A percentile compares a stretch with the other conserved stretches of the same genome.
Evolutionary conservation across 1,140 invertebrate species (phyloP).

Genomic region (Aphaenogaster floridana): DNA sequence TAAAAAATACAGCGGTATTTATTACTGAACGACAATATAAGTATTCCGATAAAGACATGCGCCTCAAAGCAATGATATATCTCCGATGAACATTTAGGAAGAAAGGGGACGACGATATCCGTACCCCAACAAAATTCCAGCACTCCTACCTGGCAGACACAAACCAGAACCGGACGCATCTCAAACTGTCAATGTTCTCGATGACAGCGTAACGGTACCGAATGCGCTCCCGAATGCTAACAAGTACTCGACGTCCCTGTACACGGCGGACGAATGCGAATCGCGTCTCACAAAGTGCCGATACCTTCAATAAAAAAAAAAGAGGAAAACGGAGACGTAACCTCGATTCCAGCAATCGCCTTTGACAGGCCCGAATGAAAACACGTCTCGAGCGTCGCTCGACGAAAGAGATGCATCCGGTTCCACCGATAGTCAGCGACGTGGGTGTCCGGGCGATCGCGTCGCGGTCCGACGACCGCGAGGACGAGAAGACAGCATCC

Average conservation of each 20-base stretch:
- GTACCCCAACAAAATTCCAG: not conserved
- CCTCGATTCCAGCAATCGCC: not conserved
- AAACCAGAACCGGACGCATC: not conserved
- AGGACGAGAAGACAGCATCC: not conserved
- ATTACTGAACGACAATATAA: not conserved
- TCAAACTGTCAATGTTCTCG: not conserved
- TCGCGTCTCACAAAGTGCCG: not conserved
- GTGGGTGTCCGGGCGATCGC: not conserved
- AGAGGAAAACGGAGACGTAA: not conserved
- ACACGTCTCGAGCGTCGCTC: not conserved
- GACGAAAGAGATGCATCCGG: not conserved
- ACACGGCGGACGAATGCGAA: not conserved
- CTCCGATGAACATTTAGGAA: not conserved
- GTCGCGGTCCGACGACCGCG: not conserved
- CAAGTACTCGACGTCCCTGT: not conserved
- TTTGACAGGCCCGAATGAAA: not conserved
- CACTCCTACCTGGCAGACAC: too few relatives aligned
- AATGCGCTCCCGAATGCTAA: not conserved
- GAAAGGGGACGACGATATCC: not conserved
- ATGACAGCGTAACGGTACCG: not conserved
- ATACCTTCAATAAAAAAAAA: not conserved
- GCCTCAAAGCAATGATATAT: not conserved
- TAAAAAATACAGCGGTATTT: not conserved
- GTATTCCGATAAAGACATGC: not conserved
- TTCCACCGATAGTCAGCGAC: not conserved